A percentile compares a stretch with the other conserved stretches of the same genome.
These are phyloP conservation scores for Aurelia sp. DNA, from an alignment of 30 jellyfish, hydroid and myxozoan species.

Conservation along the genomic window DNA sequence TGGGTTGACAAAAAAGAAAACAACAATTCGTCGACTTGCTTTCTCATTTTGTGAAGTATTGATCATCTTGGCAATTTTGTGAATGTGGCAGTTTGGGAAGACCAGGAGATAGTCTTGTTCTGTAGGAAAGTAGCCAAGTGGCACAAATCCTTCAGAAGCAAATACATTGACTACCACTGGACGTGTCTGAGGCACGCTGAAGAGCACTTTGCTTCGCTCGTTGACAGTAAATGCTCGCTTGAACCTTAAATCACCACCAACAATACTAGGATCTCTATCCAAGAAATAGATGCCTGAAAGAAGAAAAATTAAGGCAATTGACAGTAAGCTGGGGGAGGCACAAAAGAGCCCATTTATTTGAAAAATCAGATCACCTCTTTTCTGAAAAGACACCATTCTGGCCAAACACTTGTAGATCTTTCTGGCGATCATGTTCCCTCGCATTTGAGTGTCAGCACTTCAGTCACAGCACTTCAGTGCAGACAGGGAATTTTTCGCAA, in stretches of 20 bases:
- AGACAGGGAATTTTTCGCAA: too few species aligned
- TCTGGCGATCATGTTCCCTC: too few species aligned
- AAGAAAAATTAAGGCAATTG: background rate
- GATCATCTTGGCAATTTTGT: constrained; percentile 64
- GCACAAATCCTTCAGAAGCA: constrained; percentile 61
- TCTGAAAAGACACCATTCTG: too few species aligned
- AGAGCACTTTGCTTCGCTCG: constrained; percentile 39
- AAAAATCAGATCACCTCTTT: background rate
- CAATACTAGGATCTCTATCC: constrained; percentile 60
- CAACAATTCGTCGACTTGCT: constrained; percentile 78
- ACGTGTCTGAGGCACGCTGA: constrained; percentile 51
- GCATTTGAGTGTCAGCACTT: too few species aligned
- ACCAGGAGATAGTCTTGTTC: constrained; percentile 67
- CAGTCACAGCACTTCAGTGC: too few species aligned
- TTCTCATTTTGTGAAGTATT: constrained; percentile 39
- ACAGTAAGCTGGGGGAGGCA: background rate
- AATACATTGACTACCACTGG: constrained; percentile 50
- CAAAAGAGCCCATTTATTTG: background rate
- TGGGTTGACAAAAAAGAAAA: constrained; percentile 74
- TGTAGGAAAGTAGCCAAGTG: constrained; percentile 83
- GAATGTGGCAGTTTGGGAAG: constrained; percentile 81
- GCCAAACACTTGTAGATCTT: too few species aligned
- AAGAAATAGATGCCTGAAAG: constrained; percentile 71
- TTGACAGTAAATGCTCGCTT: constrained; percentile 59
- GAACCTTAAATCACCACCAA: constrained; percentile 78